A percentile compares a stretch with the other conserved stretches of the same genome.
These are phyloP conservation scores for Amblyjoppa fuscipennis DNA, from an alignment of 2,888 invertebrate species.

Conservation along the genomic window DNA sequence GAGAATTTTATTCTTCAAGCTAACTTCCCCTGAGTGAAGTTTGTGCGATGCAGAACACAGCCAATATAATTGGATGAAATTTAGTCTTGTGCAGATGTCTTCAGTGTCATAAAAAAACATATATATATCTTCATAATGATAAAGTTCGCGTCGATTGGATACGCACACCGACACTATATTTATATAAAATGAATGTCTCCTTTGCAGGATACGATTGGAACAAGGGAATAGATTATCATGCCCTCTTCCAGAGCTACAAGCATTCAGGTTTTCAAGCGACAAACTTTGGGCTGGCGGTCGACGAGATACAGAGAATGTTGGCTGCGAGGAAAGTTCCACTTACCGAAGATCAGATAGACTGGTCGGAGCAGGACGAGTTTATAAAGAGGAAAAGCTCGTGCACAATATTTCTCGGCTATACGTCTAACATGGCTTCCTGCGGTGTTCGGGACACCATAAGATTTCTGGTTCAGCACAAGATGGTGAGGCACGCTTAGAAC, in stretches of 20 bases:
- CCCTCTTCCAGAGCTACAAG: conserved; percentile 92
- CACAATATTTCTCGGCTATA: conserved; percentile 98
- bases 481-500: conserved; percentile 85
- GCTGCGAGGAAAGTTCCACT: conserved; percentile 88
- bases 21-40: too few relatives aligned
- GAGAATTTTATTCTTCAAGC: too few relatives aligned
- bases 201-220: conserved; percentile 96
- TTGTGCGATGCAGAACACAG: too few relatives aligned
- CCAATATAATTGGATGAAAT: too few relatives aligned
- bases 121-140: too few relatives aligned
- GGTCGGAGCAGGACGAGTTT: conserved; percentile 92
- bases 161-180: neutral
- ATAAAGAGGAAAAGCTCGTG: conserved; percentile 92
- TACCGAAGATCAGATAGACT: conserved; percentile 88
- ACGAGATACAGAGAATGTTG: conserved; percentile 96
- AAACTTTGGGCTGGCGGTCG: conserved; percentile 95
- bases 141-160: too few relatives aligned
- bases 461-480: conserved; percentile 94
- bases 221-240: conserved; percentile 93
- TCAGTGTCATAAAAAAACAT: too few relatives aligned
- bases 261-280: conserved; percentile 99
- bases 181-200: conserved; percentile 8
- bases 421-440: conserved; percentile 98
- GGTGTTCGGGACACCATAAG: conserved; percentile 96
- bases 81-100: too few relatives aligned